Conservation (phyloP, 2,113 vertebrate genomes). For the Rhabdornis inornatus region DNA sequence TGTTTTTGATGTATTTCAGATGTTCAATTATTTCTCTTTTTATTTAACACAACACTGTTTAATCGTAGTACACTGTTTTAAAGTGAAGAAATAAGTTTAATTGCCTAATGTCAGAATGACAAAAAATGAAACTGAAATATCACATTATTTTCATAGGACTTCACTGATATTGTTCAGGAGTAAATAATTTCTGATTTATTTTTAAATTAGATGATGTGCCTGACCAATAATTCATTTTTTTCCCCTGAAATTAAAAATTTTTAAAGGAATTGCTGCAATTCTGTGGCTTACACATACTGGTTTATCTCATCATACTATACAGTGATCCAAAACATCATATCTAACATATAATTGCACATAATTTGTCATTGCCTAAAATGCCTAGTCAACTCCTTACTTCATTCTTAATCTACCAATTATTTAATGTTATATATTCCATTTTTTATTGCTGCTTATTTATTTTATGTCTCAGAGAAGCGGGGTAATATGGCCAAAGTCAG, state of each 20-base stretch:
- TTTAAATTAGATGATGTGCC: background rate
- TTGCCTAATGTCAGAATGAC: background rate
- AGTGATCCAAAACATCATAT: background rate
- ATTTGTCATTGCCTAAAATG: background rate
- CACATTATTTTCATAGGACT: background rate
- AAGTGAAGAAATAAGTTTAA: background rate
- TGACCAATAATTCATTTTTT: background rate
- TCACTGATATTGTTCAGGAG: background rate
- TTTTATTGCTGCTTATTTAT: background rate
- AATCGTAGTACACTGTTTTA: background rate
- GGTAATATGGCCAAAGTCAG: background rate
- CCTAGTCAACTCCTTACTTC: background rate
- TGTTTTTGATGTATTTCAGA: background rate
- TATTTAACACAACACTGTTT: background rate
- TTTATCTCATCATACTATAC: background rate
- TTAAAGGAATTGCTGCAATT: background rate
- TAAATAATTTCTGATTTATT: background rate
- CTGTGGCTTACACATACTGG: background rate
- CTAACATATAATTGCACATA: background rate
- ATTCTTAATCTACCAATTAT: background rate
- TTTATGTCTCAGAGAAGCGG: background rate
- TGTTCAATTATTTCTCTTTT: background rate
- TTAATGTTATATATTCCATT: background rate
- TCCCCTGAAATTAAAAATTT: background rate
- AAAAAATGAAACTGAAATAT: background rate